phyloP scores from a whole-genome alignment of 2,797 vertebrate genomes.

The Argya squamiceps region DNA sequence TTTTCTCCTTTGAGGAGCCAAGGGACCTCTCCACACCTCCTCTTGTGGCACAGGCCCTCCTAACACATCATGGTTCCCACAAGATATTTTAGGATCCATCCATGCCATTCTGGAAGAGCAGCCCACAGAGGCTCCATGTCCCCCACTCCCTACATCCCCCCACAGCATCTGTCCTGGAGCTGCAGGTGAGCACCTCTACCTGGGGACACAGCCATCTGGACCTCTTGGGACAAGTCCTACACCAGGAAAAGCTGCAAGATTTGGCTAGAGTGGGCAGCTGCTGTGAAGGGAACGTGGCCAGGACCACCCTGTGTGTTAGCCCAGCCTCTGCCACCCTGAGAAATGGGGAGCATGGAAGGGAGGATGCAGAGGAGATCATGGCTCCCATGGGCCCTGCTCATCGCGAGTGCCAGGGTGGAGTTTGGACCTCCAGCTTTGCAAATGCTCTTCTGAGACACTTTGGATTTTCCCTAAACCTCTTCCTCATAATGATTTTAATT shows the following conservation, averaged over 20 bases:
- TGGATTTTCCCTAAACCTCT: constrained; percentile 19
- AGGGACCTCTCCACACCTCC: not conserved
- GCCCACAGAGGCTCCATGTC: not conserved
- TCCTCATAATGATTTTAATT: not conserved
- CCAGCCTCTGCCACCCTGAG: not conserved
- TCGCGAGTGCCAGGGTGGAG: not conserved
- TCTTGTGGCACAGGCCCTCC: not conserved
- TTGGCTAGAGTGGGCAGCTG: not conserved
- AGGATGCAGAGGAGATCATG: not conserved
- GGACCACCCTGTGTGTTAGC: not conserved
- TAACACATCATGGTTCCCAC: not conserved
- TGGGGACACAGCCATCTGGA: not conserved
- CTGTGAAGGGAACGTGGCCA: accelerated
- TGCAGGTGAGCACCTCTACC: not conserved
- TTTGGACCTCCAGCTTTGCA: constrained; percentile 28
- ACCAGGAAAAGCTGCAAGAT: not conserved
- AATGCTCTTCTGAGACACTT: constrained; percentile 3
- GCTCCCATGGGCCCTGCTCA: not conserved
- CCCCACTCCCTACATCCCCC: not conserved
- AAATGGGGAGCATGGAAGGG: not conserved
- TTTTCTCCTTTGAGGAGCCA: not conserved
- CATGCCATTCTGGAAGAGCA: not conserved
- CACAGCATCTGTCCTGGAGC: not conserved
- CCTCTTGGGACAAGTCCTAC: not conserved
- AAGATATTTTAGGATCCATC: not conserved